Evolutionary conservation across 2,113 vertebrate genomes (phyloP), one percentile per base, ranked within the genome.

Genomic region (Acrocephalus arundinaceus): DNA sequence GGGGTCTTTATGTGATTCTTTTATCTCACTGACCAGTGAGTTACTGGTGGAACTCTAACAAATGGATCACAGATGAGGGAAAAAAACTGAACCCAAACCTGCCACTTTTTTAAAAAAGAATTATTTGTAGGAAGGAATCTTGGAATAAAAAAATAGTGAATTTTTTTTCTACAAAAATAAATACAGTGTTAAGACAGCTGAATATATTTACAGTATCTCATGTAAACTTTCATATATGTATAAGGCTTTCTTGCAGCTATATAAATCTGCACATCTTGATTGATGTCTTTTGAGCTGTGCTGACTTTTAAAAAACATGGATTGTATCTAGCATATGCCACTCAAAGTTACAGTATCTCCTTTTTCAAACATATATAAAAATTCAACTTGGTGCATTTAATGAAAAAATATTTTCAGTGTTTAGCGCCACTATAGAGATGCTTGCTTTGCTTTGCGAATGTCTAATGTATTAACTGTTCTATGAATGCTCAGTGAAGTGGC

Each of bases 321-420:
- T 63, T 91, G 18, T 75, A 78, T 80, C 86, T 93, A 84, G 62
- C 81, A 57, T 52, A 65, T 87, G 93, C 65, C 93, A 95, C 79
- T 89, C 87, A 82, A 86, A 87, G 66, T 87, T 85, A 72, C 62
- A 79, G 62, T 79, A 66, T 87, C 51, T 89, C 72, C 62, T 30
- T 55, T 91, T 89, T 87, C 71, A 95, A 46, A 77, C 33, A n/a
- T 67, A 12, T 28, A 52, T 81, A 87, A 82, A 91, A 92, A 89
- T 41, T 89, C 49, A 73, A 3, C 52, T 91, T 80, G 20, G 21
- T 58, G 28, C 81, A 92, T 91, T 97, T 94, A 91, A 62, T 85
- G 54, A 94, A 96, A 78, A 78, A 94, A 93, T 97, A 91, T 95
- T 96, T 93, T 83, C n/a, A 15, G 10, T 76, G 48, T 78, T 97